Conservation (phyloP, 2,113 vertebrate genomes). For the Smithornis capensis region DNA sequence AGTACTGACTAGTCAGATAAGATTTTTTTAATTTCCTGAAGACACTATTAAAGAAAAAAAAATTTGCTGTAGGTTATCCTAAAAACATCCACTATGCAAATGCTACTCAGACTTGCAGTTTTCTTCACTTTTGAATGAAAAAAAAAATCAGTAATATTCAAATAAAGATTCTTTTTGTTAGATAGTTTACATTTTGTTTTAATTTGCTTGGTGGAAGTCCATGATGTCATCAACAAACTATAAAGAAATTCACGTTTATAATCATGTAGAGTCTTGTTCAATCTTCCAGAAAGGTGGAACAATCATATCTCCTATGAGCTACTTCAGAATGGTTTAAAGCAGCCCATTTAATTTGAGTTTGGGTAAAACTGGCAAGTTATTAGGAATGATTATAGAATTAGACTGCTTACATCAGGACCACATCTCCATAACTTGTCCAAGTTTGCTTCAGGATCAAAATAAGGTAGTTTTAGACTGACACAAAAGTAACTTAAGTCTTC, state of each 20-base stretch:
- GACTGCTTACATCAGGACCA: background rate
- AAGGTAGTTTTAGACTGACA: background rate
- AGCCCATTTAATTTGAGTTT: background rate
- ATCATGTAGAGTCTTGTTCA: background rate
- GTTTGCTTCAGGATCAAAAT: background rate
- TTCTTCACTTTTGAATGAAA: background rate
- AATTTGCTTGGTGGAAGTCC: background rate
- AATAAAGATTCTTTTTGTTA: background rate
- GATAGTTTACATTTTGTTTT: background rate
- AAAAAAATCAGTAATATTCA: background rate
- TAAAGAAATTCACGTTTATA: background rate
- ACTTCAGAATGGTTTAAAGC: background rate
- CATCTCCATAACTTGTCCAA: rapidly evolving
- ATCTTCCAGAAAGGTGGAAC: background rate
- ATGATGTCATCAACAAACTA: background rate
- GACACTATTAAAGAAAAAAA: background rate
- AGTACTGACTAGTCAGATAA: background rate
- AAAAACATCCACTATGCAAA: background rate
- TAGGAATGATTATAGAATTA: background rate
- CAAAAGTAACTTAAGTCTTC: background rate
- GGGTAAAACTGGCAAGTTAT: background rate
- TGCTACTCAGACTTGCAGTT: background rate
- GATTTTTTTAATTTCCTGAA: background rate
- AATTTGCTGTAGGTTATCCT: background rate
- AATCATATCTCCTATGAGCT: background rate